Evolutionary conservation across 1,140 invertebrate species (phyloP).

Genomic region (Bombus picipes): DNA sequence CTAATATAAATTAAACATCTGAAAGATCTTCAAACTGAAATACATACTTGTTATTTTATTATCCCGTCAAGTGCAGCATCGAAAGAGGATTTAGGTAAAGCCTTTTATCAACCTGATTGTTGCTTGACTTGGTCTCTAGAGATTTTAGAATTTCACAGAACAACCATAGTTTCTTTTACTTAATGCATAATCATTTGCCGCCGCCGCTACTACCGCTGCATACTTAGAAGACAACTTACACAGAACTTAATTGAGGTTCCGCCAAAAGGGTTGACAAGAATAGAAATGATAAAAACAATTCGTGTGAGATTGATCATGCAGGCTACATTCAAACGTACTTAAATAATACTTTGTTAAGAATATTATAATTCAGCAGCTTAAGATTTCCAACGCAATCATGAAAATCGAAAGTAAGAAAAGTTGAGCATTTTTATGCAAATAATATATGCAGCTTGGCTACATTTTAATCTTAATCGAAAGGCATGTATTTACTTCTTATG

Average conservation of each 20-base stretch:
- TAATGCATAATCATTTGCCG: slow-evolving; percentile 15
- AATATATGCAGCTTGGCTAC: slow-evolving; percentile 13
- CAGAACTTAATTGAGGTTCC: slow-evolving; percentile 19
- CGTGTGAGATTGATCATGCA: neutral
- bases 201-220: neutral
- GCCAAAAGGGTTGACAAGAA: neutral
- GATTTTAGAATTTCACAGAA: slow-evolving; percentile 32
- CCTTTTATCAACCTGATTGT: slow-evolving; percentile 26
- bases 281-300: neutral
- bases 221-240: neutral
- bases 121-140: slow-evolving; percentile 43
- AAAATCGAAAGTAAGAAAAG: neutral
- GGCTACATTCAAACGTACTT: neutral
- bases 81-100: slow-evolving; percentile 66
- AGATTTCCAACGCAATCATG: neutral
- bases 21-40: slow-evolving; percentile 29
- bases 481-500: slow-evolving; percentile 21
- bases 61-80: slow-evolving; percentile 58
- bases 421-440: neutral
- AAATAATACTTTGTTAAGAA: neutral
- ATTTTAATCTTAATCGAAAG: neutral
- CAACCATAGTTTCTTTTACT: neutral
- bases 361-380: neutral
- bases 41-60: slow-evolving; percentile 54
- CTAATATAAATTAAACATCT: neutral